phyloP scores from a whole-genome alignment of 2,888 invertebrate genomes.

The Zele albiditarsus region DNA sequence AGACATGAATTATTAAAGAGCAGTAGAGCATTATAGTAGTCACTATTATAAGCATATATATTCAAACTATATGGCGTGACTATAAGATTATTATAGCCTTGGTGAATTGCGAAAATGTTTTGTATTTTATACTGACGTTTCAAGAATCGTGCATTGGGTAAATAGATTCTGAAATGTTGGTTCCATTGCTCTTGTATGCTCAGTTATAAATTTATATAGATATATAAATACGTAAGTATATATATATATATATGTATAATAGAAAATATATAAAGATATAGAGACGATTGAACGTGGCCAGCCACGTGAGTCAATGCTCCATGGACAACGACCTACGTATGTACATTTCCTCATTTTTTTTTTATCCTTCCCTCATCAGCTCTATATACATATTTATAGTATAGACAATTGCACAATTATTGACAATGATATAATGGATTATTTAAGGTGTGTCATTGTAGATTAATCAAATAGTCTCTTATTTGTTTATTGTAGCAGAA shows the following conservation, averaged over 20 bases:
- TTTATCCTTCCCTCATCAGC: background rate
- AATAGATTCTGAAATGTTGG: background rate
- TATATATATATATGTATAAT: background rate
- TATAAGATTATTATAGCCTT: background rate
- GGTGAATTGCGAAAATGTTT: background rate
- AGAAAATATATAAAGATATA: background rate
- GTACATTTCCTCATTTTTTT: conserved; percentile 1
- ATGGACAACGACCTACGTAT: conserved; percentile 12
- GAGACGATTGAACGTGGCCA: conserved; percentile 24
- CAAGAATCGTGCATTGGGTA: conserved; percentile 3
- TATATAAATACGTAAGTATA: background rate
- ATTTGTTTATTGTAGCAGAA: background rate
- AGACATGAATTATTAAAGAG: background rate
- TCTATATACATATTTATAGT: background rate
- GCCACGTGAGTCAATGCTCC: conserved; percentile 29
- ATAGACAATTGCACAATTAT: conserved; percentile 19
- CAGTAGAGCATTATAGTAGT: background rate
- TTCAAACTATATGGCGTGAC: background rate
- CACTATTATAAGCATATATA: background rate
- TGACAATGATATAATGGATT: conserved; percentile 29
- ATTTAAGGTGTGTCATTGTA: background rate
- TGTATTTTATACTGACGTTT: background rate
- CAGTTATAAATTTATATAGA: background rate
- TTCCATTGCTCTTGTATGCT: background rate
- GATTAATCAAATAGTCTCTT: background rate